Evolutionary conservation across 2,888 invertebrate species (phyloP).

Genomic region (Eudemis profundana): DNA sequence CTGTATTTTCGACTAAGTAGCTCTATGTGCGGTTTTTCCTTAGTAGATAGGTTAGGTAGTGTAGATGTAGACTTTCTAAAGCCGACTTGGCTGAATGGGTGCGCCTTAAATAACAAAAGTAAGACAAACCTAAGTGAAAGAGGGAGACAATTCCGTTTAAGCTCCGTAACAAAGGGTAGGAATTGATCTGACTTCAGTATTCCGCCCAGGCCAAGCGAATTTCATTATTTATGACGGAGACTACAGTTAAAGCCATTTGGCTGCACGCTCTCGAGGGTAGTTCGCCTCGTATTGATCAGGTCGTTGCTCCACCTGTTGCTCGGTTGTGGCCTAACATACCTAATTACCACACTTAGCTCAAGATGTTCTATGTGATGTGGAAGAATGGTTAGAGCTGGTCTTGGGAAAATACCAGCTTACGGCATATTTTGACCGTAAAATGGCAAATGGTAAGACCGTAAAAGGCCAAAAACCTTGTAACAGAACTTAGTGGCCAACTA

Average conservation of each 20-base stretch:
- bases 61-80: too few relatives aligned
- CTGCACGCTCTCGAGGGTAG: constrained; percentile 21
- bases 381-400: neutral
- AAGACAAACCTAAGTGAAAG: too few relatives aligned
- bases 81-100: too few relatives aligned
- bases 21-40: too few relatives aligned
- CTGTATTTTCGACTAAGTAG: too few relatives aligned
- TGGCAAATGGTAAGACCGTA: too few relatives aligned
- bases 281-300: constrained; percentile 40
- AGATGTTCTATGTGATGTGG: neutral
- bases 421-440: too few relatives aligned
- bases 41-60: too few relatives aligned
- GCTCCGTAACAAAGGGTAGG: neutral
- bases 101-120: too few relatives aligned
- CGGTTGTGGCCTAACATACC: neutral
- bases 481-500: too few relatives aligned
- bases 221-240: constrained; percentile 31
- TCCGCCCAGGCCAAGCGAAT: constrained; percentile 14
- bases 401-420: too few relatives aligned
- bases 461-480: too few relatives aligned
- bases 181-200: constrained; percentile 27
- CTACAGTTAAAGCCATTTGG: constrained; percentile 29
- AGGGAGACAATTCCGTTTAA: neutral
- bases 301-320: constrained; percentile 41
- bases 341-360: neutral